Evolutionary conservation across 2,113 vertebrate genomes (phyloP).

Genomic region (Malurus elegans): DNA sequence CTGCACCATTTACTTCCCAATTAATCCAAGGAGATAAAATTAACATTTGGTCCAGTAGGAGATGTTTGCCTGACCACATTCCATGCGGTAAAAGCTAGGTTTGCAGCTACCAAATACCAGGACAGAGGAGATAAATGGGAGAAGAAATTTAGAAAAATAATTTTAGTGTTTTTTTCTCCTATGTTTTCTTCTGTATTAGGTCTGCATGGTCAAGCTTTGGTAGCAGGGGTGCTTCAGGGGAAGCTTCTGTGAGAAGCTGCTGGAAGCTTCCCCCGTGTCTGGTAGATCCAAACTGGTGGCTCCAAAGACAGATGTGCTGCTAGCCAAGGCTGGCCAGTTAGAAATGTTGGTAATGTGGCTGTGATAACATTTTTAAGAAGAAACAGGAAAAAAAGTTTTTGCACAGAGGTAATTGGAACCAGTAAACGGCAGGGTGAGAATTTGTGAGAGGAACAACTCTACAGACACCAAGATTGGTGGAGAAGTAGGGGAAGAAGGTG

Average conservation of each 20-base stretch:
- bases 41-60: conserved; percentile 70
- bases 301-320: background rate
- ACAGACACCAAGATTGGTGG: background rate
- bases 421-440: background rate
- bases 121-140: conserved; percentile 47
- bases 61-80: conserved; percentile 60
- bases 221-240: background rate
- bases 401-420: background rate
- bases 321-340: background rate
- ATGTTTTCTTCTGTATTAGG: background rate
- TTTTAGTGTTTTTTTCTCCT: background rate
- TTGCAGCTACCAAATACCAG: conserved; percentile 40
- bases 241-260: background rate
- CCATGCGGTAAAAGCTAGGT: conserved; percentile 60
- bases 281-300: background rate
- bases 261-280: background rate
- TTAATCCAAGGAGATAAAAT: conserved; percentile 66
- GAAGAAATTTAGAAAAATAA: background rate
- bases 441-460: background rate
- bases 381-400: background rate
- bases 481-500: background rate
- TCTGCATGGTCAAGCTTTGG: background rate
- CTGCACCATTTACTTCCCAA: conserved; percentile 67
- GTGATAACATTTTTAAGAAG: background rate
- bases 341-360: background rate